These are phyloP conservation scores for Lepidurus packardi DNA, from an alignment of 1,140 invertebrate species.

Conservation along the genomic window DNA sequence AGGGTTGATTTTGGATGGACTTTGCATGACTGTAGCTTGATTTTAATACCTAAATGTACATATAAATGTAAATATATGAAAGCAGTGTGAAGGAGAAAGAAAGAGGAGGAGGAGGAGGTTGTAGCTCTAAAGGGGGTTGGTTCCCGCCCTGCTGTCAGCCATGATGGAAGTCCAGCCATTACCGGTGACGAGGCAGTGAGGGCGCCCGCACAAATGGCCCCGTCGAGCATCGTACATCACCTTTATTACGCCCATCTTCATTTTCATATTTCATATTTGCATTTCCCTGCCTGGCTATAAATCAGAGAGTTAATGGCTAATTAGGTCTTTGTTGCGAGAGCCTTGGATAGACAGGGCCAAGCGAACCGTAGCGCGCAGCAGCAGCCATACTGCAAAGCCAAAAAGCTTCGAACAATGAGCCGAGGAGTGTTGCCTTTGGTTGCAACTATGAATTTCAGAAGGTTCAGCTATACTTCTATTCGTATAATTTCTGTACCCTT, in stretches of 20 bases:
- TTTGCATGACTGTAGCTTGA: neutral
- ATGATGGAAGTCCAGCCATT: slow-evolving; percentile 60
- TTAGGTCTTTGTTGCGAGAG: slow-evolving; percentile 54
- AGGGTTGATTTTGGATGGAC: neutral
- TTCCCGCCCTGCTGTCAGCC: slow-evolving; percentile 16
- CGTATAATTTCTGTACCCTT: too few relatives aligned
- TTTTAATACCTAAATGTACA: too few relatives aligned
- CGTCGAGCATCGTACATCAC: slow-evolving; percentile 67
- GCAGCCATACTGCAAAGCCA: neutral
- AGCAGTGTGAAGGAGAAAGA: neutral
- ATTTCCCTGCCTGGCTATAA: slow-evolving; percentile 54
- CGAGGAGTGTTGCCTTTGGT: neutral
- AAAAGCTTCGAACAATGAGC: neutral
- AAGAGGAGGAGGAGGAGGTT: neutral
- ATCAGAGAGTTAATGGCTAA: slow-evolving; percentile 62
- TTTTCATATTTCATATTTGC: slow-evolving; percentile 76
- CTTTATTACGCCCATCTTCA: slow-evolving; percentile 71
- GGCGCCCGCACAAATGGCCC: slow-evolving; percentile 63
- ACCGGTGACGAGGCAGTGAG: slow-evolving; percentile 55
- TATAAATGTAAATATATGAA: neutral
- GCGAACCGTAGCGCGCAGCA: neutral
- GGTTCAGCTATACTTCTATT: neutral
- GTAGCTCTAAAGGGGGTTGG: neutral
- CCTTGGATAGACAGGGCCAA: neutral
- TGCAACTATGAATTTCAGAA: neutral